phyloP scores from a whole-genome alignment of 2,113 vertebrate species.

The Glareola pratincola region DNA sequence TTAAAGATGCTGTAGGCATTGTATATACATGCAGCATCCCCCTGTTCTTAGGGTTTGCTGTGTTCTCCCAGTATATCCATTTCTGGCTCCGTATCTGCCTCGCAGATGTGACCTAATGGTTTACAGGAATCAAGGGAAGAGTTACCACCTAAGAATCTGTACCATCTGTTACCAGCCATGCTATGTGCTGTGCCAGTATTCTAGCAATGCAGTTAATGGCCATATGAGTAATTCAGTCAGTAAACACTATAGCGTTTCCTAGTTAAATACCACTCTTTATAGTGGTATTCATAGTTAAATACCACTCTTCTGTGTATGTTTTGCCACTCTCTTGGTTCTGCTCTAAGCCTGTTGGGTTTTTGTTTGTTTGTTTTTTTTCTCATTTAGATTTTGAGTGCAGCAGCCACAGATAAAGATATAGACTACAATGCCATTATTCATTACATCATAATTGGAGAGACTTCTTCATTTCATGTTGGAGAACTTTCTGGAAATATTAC shows the following conservation, averaged over 20 bases:
- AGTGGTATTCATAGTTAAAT: neutral
- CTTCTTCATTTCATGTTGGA: constrained; percentile 20
- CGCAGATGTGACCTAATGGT: neutral
- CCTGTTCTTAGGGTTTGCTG: neutral
- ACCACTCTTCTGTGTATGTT: neutral
- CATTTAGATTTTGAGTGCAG: constrained; percentile 51
- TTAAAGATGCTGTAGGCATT: neutral
- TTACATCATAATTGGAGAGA: constrained; percentile 27
- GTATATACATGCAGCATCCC: neutral
- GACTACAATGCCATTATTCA: constrained; percentile 56
- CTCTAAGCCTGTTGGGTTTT: neutral
- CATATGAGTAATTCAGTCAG: neutral
- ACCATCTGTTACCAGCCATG: neutral
- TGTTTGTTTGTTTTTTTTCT: neutral
- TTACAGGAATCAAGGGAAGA: neutral
- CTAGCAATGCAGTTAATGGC: neutral
- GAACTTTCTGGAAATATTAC: constrained; percentile 53
- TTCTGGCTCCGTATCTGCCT: neutral
- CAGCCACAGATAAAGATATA: constrained; percentile 50
- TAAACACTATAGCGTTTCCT: neutral
- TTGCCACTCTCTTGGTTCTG: neutral
- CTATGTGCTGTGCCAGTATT: neutral
- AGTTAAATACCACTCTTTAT: neutral
- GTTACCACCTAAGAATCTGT: neutral
- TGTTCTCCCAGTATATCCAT: neutral